Conservation (phyloP, 2,113 vertebrate species). For the Mesitornis unicolor region DNA sequence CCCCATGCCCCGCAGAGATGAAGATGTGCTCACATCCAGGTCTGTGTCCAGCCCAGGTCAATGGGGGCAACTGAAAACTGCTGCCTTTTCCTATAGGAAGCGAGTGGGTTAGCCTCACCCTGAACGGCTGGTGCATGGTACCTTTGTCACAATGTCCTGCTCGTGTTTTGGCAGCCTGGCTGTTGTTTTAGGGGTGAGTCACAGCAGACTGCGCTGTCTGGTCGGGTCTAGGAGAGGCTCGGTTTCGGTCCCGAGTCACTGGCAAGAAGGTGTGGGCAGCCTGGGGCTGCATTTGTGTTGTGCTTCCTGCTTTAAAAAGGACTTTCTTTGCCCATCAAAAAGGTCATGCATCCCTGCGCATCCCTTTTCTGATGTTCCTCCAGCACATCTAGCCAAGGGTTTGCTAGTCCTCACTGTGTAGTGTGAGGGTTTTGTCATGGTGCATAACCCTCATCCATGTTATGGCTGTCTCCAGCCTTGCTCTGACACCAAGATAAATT, state of each 20-base stretch:
- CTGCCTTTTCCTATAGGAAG: neutral
- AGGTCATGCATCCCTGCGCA: neutral
- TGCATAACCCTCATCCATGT: neutral
- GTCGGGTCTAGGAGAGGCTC: neutral
- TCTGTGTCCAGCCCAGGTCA: neutral
- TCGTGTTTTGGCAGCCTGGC: neutral
- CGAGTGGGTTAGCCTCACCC: neutral
- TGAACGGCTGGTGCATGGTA: accelerated
- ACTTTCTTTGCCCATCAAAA: neutral
- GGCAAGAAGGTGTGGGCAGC: neutral
- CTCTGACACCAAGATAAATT: neutral
- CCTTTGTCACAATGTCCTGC: neutral
- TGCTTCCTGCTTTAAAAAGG: neutral
- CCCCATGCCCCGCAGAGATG: neutral
- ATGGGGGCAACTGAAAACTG: neutral
- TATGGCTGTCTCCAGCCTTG: neutral
- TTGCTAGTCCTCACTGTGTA: neutral
- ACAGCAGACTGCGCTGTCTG: neutral
- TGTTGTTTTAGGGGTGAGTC: conserved; percentile 3
- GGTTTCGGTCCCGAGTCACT: conserved; percentile 23
- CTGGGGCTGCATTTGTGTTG: neutral
- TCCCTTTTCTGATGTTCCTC: neutral
- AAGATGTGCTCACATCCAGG: accelerated
- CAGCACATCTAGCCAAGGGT: neutral
- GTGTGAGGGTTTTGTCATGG: accelerated